Conservation (phyloP, 2,888 invertebrate genomes). For the Opisthograptis luteolata region DNA sequence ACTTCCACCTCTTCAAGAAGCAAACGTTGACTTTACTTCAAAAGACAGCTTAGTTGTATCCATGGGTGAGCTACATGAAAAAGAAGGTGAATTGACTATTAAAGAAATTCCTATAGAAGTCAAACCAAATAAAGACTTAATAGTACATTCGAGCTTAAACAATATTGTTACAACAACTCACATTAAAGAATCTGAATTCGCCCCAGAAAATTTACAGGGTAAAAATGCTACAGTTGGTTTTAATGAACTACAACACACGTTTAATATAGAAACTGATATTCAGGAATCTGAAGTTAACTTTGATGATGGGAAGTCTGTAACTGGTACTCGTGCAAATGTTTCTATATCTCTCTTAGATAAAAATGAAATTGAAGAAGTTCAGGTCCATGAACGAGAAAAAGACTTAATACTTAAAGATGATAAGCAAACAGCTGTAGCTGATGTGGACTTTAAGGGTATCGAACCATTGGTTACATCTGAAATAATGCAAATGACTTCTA, state of each 20-base stretch:
- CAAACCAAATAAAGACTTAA: slow-evolving; percentile 63
- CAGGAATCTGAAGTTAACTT: slow-evolving; percentile 85
- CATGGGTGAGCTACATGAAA: slow-evolving; percentile 85
- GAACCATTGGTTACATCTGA: slow-evolving; percentile 86
- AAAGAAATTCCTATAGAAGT: slow-evolving; percentile 56
- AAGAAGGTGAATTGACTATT: slow-evolving; percentile 83
- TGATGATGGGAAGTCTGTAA: slow-evolving; percentile 65
- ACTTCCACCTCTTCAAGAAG: slow-evolving; percentile 85
- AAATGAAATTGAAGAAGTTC: slow-evolving; percentile 81
- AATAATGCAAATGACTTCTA: slow-evolving; percentile 69
- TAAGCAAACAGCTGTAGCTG: slow-evolving; percentile 82
- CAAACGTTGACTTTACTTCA: slow-evolving; percentile 83
- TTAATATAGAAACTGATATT: slow-evolving; percentile 82
- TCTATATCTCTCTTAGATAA: slow-evolving; percentile 84
- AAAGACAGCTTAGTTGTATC: slow-evolving; percentile 85
- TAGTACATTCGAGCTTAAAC: slow-evolving; percentile 81
- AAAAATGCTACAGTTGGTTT: slow-evolving; percentile 85
- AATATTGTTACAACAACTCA: slow-evolving; percentile 86
- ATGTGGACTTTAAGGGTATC: slow-evolving; percentile 82
- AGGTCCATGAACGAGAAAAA: slow-evolving; percentile 88
- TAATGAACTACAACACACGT: slow-evolving; percentile 85
- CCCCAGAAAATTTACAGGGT: slow-evolving; percentile 69
- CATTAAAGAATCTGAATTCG: slow-evolving; percentile 85
- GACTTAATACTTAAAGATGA: slow-evolving; percentile 78
- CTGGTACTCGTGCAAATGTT: slow-evolving; percentile 71